Conservation (phyloP, 2,888 invertebrate genomes). For the Ophioninae sp. region DNA sequence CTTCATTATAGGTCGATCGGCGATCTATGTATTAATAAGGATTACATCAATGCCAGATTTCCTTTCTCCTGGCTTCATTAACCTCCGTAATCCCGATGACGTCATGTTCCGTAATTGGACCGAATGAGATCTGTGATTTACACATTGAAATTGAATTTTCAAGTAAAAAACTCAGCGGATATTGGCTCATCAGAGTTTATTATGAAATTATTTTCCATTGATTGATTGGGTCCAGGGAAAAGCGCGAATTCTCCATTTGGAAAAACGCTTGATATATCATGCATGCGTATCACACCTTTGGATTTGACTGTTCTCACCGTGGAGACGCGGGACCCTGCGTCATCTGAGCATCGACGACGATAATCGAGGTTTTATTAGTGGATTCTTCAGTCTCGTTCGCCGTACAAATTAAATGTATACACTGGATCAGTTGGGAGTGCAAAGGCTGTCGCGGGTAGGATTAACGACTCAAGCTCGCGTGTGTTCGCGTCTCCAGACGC, state of each 20-base stretch:
- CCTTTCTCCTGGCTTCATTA: neutral
- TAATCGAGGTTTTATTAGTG: neutral
- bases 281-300: neutral
- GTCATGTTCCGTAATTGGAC: neutral
- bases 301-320: neutral
- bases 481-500: slow-evolving; percentile 35
- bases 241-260: neutral
- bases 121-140: neutral
- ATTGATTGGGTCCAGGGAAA: neutral
- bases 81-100: neutral
- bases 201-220: neutral
- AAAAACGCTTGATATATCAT: no score
- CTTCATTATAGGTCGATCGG: neutral
- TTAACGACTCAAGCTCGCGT: slow-evolving; percentile 60
- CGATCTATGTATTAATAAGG: neutral
- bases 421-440: neutral
- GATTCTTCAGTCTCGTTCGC: slow-evolving; percentile 65
- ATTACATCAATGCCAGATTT: neutral
- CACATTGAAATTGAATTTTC: neutral
- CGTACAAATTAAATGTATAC: neutral
- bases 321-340: neutral
- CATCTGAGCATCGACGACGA: neutral
- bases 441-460: slow-evolving; percentile 63
- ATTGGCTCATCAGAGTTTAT: neutral
- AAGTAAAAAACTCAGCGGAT: no score